Base-by-base conservation (phyloP, 2,888 invertebrate species). In the Boloria selene region DNA sequence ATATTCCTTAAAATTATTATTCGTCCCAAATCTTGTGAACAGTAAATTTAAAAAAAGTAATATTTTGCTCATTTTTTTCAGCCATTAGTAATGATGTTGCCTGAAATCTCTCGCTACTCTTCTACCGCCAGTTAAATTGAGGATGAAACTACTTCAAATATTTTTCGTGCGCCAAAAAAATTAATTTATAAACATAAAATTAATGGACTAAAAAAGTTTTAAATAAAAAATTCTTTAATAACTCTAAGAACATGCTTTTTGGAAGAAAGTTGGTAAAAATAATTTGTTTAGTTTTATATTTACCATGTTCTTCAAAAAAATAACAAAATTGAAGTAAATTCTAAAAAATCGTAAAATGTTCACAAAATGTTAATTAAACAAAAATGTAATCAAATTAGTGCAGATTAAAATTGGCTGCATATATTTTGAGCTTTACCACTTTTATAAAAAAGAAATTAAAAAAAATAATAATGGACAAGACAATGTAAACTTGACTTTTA, bases 31-130 rank as follows among this genome's bases (percentile, higher is more conserved):
- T 68, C 64, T 73, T 74, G 45, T 44, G 88, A 81, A 85, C 89
- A 83, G 89, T 82, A 70, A 74, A 73, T 80, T 22, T 83, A 77
- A 89, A 83, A 72, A 76, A 74, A 75, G 84, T 90, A 64, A 88
- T 72, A 90, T 89, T 81, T 90, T 68, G 86, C 82, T n/a, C 85
- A 84, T 84, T 85, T 84, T 72, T 89, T 90, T 53, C 90, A 93
- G 91, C 94, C 93, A 14, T 86, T 94, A 26, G 93, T 93, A 6
- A 87, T 92, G 79, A 87, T 94, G 75, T 80, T 94, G 74, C 94
- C 94, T 61, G 93, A 93, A 72, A 78, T 94, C 22, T 93, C 94
- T 0, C 89, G 93, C 22, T 94, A 93, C 79, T 92, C 94, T 4
- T 92, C 93, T 51, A 93, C 94, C 6, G 94, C 93, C 53, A 92